Evolutionary conservation across 2,888 invertebrate species (phyloP), one percentile per base, ranked within the genome.

Genomic region (Sphaeridia pumilis): DNA sequence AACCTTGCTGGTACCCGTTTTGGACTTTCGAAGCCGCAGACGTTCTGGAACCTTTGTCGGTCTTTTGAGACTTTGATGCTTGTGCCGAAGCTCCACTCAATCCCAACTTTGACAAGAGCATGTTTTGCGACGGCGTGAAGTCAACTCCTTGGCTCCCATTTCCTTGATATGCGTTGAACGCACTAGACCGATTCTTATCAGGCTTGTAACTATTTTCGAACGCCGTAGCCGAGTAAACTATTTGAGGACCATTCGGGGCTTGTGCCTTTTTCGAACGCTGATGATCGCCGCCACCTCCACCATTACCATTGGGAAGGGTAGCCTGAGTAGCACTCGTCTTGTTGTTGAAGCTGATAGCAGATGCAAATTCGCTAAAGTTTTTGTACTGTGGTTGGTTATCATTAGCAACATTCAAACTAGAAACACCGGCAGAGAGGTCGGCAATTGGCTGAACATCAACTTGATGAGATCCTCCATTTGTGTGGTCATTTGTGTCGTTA

Each of bases 321-420:
- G n/a, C n/a, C n/a, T n/a, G n/a, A n/a, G n/a, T n/a, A n/a, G n/a
- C n/a, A 17, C 38, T 38, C 20, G 38, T 17, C 7, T 17, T 5
- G 38, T 5, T 17, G 20, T 20, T 17, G 7, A 12, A 12, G 7
- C 17, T 5, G 20, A 12, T 38, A 3, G 46, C 52, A 14, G 41
- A 38, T 21, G 46, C 46, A 28, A 52, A 52, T 38, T 52, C 52
- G 28, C 31, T 26, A 46, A 52, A 52, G 24, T 46, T 52, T 46
- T 52, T 52, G 46, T 45, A 52, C 46, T 52, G 25, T 5, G 52
- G 52, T 21, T 52, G 52, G 22, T 14, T 46, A 3, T 52, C 52
- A n/a, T n/a, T n/a, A n/a, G 52, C 36, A 36, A 46, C 24, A n/a
- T 20, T 45, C 5, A 45, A n/a, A 46, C 36, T 46, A 20, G 38